Percentiles rank a stretch among this genome's conserved stretches.
Evolutionary conservation across 2,888 invertebrate genomes (phyloP).

Genomic region (Philaethria dido): DNA sequence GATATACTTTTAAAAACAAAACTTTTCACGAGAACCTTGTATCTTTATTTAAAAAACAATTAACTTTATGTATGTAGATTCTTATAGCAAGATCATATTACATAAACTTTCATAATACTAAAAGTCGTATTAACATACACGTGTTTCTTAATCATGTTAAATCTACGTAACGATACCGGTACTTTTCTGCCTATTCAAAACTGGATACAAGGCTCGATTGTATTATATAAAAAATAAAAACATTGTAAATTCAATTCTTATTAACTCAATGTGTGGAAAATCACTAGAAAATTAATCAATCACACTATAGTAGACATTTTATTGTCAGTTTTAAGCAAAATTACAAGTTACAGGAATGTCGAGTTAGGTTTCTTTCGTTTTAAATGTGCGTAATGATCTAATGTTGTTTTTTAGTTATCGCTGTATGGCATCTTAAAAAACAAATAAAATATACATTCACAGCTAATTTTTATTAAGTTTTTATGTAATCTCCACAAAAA

Average conservation of each 20-base stretch:
- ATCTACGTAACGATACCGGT: slow-evolving; percentile 7
- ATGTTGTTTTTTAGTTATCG: background rate
- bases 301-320: too few species aligned
- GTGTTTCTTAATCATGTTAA: background rate
- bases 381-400: background rate
- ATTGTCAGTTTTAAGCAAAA: too few species aligned
- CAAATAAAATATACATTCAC: too few species aligned
- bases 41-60: background rate
- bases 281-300: background rate
- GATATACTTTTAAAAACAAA: background rate
- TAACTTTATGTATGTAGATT: slow-evolving; percentile 1
- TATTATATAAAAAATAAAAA: slow-evolving; percentile 5
- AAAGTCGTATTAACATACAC: background rate
- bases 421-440: too few species aligned
- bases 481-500: too few species aligned
- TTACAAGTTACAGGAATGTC: background rate
- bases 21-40: background rate
- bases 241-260: background rate
- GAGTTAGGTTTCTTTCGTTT: background rate
- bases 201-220: background rate
- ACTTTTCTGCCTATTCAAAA: background rate
- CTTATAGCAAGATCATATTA: background rate
- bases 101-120: background rate
- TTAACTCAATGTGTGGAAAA: background rate
- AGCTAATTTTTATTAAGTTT: too few species aligned